Evolutionary conservation across 2,113 vertebrate species (phyloP), one percentile per base, ranked within the genome.

Genomic region (Nematolebias whitei): DNA sequence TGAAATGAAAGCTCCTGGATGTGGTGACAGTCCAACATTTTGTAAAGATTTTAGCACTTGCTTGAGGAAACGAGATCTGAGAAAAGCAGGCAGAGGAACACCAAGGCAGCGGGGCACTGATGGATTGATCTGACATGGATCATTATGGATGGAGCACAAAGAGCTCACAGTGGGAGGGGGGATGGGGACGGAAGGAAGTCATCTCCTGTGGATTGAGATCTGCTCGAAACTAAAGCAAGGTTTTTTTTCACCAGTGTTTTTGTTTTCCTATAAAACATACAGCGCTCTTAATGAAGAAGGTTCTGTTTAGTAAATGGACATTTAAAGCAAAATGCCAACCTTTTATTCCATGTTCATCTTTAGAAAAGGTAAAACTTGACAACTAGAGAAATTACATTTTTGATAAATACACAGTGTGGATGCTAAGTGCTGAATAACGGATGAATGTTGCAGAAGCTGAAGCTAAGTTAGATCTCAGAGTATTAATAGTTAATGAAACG

Each of bases 51-150:
- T 26, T 43, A 29, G 23, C 18, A 15, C 35, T 44, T 40, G 60
- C 35, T 63, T 38, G 32, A 35, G 20, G 57, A 45, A 50, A 40
- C 11, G 8, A 58, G 54, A 67, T 53, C 57, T 67, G 53, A 55
- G 22, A 68, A 32, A 58, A 71, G 48, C 26, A 79, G 56, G 50
- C 44, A 51, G 47, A 64, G 32, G 79, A 76, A 82, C 77, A 83
- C 32, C 20, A 53, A 78, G 24, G 44, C 54, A 78, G 68, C 15
- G 11, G 43, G 57, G 39, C 39, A 65, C 38, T 74, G 79, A 76
- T 79, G 75, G 74, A 83, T 70, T 70, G 71, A 78, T 84, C 60
- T 53, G 52, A 29, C 67, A 69, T 54, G 66, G 74, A 66, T 79
- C 64, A 41, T 85, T 78, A 80, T 67, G 48, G 68, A 80, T 22